Percentiles rank a stretch among this genome's conserved stretches.
Evolutionary conservation across 2,113 vertebrate genomes (phyloP).

Genomic region (Halcyon senegalensis): DNA sequence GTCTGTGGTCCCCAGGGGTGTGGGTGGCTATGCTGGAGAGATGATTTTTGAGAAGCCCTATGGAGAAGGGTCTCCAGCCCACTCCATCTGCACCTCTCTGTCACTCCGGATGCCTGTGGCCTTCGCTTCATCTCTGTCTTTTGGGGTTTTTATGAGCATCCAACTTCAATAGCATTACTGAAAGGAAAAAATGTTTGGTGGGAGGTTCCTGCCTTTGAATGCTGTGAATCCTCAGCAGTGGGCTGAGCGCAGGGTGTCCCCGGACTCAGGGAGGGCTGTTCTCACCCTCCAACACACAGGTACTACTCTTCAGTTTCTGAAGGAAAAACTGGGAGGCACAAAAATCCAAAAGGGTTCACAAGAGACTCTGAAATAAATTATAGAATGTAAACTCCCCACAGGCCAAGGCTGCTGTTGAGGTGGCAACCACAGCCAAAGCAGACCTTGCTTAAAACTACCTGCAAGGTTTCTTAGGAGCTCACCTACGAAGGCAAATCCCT

Average conservation of each 20-base stretch:
- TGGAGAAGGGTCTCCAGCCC: background rate
- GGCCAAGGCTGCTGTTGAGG: background rate
- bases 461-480: background rate
- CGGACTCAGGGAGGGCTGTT: background rate
- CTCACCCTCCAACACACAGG: background rate
- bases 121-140: background rate
- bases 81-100: accelerated
- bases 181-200: background rate
- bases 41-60: background rate
- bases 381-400: background rate
- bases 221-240: background rate
- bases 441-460: background rate
- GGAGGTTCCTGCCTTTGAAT: background rate
- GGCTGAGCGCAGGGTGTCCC: accelerated
- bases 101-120: background rate
- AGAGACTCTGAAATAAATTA: background rate
- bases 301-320: background rate
- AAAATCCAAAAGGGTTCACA: background rate
- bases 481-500: background rate
- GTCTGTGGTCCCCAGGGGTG: background rate
- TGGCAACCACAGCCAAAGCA: background rate
- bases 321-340: background rate
- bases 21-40: background rate
- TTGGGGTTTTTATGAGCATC: background rate
- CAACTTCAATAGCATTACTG: background rate